Percentiles rank a stretch among this genome's conserved stretches.
Evolutionary conservation across 2,797 vertebrate genomes (phyloP).

Genomic region (Hylomyscus alleni): DNA sequence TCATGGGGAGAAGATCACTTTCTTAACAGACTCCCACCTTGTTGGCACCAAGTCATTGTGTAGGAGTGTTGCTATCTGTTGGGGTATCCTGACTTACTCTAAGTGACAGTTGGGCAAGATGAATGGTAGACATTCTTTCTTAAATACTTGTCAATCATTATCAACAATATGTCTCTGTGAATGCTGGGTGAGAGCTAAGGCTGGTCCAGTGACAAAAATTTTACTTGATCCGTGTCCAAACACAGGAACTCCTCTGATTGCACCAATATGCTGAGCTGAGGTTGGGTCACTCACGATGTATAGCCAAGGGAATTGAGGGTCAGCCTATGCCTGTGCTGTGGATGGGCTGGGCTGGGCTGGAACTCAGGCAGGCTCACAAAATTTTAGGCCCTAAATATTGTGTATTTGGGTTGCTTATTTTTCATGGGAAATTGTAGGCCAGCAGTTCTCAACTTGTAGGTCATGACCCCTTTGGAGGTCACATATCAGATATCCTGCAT

Average conservation of each 20-base stretch:
- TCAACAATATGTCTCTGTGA: neutral
- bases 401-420: neutral
- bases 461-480: neutral
- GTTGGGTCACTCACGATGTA: neutral
- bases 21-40: neutral
- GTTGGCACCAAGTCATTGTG: neutral
- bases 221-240: neutral
- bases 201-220: neutral
- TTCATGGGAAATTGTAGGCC: neutral
- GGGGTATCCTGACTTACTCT: neutral
- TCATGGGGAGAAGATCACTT: neutral
- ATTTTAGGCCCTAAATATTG: neutral
- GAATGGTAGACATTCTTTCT: neutral
- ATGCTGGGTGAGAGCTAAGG: neutral
- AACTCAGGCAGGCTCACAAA: neutral
- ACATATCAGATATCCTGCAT: neutral
- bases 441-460: neutral
- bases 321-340: no score
- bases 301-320: neutral
- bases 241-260: neutral
- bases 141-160: neutral
- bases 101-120: neutral
- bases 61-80: neutral
- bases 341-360: neutral
- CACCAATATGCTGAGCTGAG: neutral